Conservation (phyloP, 2,888 invertebrate genomes). For the Iselma pallidipennis region DNA sequence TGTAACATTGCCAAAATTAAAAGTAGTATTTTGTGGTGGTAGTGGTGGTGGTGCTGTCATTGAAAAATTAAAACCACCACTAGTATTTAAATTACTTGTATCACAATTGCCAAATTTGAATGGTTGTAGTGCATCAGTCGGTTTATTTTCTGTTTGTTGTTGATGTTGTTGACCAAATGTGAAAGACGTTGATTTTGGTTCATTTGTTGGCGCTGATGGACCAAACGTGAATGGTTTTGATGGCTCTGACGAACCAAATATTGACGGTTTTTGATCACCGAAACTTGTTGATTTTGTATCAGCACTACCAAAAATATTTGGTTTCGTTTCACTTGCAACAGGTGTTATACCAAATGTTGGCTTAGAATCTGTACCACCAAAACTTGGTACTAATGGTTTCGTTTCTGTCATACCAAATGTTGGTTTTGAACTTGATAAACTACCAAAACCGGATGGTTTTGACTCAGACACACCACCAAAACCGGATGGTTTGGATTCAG, state of each 20-base stretch:
- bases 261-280: neutral
- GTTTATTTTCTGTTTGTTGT: conserved; percentile 12
- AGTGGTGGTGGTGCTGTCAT: conserved; percentile 25
- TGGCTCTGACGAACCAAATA: neutral
- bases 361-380: neutral
- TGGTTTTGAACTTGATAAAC: conserved; percentile 6
- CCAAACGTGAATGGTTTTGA: neutral
- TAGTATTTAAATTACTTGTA: conserved; percentile 20
- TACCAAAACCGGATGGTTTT: conserved; percentile 12
- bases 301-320: neutral
- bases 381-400: conserved; percentile 3
- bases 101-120: conserved; percentile 20
- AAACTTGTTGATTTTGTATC: neutral
- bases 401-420: conserved; percentile 21
- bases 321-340: neutral
- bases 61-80: conserved; percentile 22
- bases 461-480: conserved; percentile 11
- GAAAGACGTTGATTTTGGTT: too few relatives aligned
- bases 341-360: neutral
- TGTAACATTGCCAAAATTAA: conserved; percentile 46
- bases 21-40: conserved; percentile 39
- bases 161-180: conserved; percentile 1
- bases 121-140: conserved; percentile 27
- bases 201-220: neutral
- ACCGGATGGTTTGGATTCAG: conserved; percentile 11